Conservation (phyloP, 2,113 vertebrate genomes). For the Syngnathus typhle region DNA sequence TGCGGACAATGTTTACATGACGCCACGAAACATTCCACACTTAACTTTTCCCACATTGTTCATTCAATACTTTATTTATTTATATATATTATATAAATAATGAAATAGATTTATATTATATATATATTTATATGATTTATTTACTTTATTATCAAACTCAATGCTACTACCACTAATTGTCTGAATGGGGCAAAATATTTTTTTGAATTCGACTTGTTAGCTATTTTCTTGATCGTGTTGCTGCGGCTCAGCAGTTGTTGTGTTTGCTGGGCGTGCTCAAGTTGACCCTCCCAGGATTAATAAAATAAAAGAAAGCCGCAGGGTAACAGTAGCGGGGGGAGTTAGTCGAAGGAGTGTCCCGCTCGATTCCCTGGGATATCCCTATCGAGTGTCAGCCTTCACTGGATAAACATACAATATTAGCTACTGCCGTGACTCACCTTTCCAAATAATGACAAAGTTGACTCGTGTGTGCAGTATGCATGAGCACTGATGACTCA, state of each 20-base stretch:
- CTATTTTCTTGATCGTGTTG: neutral
- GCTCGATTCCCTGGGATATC: constrained; percentile 42
- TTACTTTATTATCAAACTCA: too few species aligned
- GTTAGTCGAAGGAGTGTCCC: constrained; percentile 61
- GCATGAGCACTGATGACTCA: neutral
- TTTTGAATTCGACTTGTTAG: neutral
- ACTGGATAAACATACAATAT: constrained; percentile 42
- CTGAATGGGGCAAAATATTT: too few species aligned
- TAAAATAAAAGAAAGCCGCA: constrained; percentile 32
- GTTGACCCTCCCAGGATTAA: constrained; percentile 40
- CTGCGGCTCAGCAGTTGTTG: constrained; percentile 6
- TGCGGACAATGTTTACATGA: constrained; percentile 22
- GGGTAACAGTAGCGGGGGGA: constrained; percentile 8
- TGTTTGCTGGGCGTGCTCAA: constrained; percentile 39
- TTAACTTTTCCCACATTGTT: neutral
- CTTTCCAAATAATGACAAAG: constrained; percentile 1
- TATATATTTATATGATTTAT: too few species aligned
- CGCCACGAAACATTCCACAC: constrained; percentile 14
- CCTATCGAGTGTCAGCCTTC: constrained; percentile 32
- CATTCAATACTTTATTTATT: too few species aligned
- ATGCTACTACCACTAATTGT: too few species aligned
- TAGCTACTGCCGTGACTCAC: constrained; percentile 9
- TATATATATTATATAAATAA: too few species aligned
- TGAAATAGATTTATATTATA: too few species aligned
- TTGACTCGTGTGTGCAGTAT: neutral